phyloP scores from a whole-genome alignment of 2,888 invertebrate genomes.

The Meliscaeva auricollis region DNA sequence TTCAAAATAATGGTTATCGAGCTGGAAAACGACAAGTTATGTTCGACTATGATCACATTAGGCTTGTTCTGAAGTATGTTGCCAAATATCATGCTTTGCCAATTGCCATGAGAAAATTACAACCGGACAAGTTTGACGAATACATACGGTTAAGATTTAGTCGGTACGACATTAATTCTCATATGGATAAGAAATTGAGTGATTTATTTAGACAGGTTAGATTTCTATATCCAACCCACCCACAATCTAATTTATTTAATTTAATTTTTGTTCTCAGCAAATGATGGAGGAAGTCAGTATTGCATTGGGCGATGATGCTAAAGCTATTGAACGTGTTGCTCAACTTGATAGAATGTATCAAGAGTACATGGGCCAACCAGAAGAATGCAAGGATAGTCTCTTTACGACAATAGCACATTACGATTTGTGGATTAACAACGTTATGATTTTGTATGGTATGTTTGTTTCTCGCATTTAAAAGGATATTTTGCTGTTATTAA shows the following conservation, averaged over 20 bases:
- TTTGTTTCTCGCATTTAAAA: too few relatives aligned
- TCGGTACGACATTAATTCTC: constrained; percentile 7
- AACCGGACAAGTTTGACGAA: constrained; percentile 65
- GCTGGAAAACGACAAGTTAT: constrained; percentile 85
- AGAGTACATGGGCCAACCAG: constrained; percentile 24
- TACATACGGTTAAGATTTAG: not conserved
- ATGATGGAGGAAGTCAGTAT: constrained; percentile 2
- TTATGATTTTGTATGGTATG: constrained; percentile 85
- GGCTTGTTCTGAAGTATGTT: constrained; percentile 84
- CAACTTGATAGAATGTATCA: constrained; percentile 5
- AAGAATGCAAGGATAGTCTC: constrained; percentile 66
- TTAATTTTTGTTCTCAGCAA: constrained; percentile 15
- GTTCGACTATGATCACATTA: constrained; percentile 85
- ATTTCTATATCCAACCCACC: too few relatives aligned
- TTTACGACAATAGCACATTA: constrained; percentile 86
- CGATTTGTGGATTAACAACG: constrained; percentile 87
- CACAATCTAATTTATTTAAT: too few relatives aligned
- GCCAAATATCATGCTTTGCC: constrained; percentile 86
- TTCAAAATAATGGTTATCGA: constrained; percentile 85
- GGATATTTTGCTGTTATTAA: too few relatives aligned
- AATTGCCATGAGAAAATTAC: constrained; percentile 81
- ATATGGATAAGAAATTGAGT: not conserved
- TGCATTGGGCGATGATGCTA: not conserved
- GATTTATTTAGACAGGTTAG: not conserved
- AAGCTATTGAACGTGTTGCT: not conserved